These are phyloP conservation scores for Nycticebus coucang DNA, from an alignment of 2,113 vertebrate species.

Conservation along the genomic window DNA sequence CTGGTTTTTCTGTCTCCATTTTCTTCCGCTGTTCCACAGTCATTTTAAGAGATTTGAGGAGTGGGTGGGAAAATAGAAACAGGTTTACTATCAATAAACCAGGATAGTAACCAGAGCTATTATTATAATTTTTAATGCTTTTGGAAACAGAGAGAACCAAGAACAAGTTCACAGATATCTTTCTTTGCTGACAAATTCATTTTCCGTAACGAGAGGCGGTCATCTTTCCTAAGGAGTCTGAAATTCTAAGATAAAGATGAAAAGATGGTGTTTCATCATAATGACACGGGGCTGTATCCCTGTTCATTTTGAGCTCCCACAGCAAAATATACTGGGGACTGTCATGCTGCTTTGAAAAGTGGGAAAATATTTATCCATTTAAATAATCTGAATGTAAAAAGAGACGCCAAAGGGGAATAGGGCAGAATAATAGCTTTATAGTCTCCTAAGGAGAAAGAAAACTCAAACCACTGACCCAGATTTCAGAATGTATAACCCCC, in stretches of 20 bases:
- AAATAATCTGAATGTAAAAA: conserved; percentile 79
- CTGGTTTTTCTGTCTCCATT: conserved; percentile 59
- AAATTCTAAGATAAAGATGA: conserved; percentile 86
- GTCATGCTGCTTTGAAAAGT: conserved; percentile 80
- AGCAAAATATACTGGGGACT: conserved; percentile 78
- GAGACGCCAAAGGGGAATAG: conserved; percentile 72
- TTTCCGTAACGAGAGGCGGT: conserved; percentile 82
- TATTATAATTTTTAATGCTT: conserved; percentile 79
- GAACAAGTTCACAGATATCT: conserved; percentile 80
- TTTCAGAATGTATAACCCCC: conserved; percentile 64
- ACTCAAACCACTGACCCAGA: conserved; percentile 80
- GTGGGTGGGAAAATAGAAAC: conserved; percentile 56
- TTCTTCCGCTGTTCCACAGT: conserved; percentile 66
- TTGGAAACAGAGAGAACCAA: conserved; percentile 82
- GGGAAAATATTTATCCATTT: conserved; percentile 80
- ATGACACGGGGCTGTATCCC: conserved; percentile 80
- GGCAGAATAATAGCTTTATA: conserved; percentile 66
- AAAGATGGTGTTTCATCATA: conserved; percentile 84
- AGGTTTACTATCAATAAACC: conserved; percentile 80
- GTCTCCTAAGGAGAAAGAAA: conserved; percentile 64
- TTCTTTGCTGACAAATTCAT: conserved; percentile 80
- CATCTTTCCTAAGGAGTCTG: conserved; percentile 82
- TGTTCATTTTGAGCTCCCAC: conserved; percentile 83
- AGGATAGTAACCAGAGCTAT: conserved; percentile 79
- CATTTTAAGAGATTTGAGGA: conserved; percentile 73